Conservation (phyloP, 2,888 invertebrate species). For the Cephus runcator region DNA sequence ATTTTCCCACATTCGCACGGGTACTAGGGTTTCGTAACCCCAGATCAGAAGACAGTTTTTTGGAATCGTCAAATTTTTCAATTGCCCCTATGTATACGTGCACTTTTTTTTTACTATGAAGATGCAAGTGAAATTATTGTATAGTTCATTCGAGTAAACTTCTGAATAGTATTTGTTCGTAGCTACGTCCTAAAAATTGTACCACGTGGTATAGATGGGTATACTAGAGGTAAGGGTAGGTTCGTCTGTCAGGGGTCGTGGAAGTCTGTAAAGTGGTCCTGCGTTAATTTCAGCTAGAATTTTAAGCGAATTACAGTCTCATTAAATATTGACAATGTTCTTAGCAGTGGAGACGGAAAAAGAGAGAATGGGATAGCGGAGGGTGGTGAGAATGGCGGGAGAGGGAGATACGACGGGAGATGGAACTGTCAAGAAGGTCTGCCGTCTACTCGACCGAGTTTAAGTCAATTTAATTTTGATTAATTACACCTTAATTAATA, state of each 20-base stretch:
- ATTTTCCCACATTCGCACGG: neutral
- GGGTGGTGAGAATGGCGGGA: slow-evolving; percentile 10
- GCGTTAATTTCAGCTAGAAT: slow-evolving; percentile 32
- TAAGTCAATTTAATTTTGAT: slow-evolving; percentile 51
- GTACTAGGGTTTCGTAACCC: neutral
- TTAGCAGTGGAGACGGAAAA: slow-evolving; percentile 21
- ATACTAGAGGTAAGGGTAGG: neutral
- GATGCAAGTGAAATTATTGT: too few species aligned
- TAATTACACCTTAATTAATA: slow-evolving; percentile 52
- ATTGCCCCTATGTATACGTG: neutral
- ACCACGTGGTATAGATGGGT: neutral
- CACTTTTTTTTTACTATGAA: neutral
- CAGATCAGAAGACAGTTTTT: neutral
- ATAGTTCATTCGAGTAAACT: neutral
- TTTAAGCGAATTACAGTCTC: slow-evolving; percentile 38
- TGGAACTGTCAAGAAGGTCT: slow-evolving; percentile 36
- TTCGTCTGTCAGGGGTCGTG: neutral
- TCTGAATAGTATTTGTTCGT: neutral
- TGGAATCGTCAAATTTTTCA: neutral
- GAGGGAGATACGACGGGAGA: slow-evolving; percentile 21
- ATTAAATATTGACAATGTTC: slow-evolving; percentile 52
- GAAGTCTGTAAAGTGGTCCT: neutral
- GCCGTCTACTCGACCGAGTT: slow-evolving; percentile 27
- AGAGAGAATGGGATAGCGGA: slow-evolving; percentile 9
- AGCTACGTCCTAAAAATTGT: neutral